These are phyloP conservation scores for Falco concolor DNA, from an alignment of 2,797 vertebrate species.

Conservation along the genomic window DNA sequence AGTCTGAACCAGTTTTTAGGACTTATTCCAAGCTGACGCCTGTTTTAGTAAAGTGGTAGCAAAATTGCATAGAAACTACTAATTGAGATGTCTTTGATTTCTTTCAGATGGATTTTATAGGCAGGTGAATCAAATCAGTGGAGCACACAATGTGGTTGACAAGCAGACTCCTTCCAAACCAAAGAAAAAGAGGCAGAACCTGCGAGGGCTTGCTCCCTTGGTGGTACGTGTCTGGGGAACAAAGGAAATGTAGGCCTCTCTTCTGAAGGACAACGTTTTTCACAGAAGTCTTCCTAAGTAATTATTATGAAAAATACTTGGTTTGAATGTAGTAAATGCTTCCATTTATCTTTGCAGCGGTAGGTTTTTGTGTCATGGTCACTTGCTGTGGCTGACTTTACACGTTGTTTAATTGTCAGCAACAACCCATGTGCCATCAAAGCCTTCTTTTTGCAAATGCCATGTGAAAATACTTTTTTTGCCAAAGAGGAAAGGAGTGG, in stretches of 20 bases:
- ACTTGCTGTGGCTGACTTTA: not conserved
- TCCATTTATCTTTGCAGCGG: not conserved
- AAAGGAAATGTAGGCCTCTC: not conserved
- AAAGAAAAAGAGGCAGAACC: conserved; percentile 80
- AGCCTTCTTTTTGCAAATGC: not conserved
- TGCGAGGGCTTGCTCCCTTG: conserved; percentile 86
- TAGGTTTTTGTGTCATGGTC: not conserved
- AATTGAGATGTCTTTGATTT: not conserved
- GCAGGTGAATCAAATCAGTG: conserved; percentile 91
- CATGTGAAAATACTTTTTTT: not conserved
- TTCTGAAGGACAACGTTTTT: not conserved
- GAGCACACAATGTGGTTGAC: conserved; percentile 89
- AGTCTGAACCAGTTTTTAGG: not conserved
- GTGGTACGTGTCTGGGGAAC: conserved; percentile 79
- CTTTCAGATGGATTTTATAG: conserved; percentile 92
- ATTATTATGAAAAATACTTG: not conserved
- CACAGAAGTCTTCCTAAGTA: not conserved
- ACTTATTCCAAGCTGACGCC: not conserved
- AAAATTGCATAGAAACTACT: not conserved
- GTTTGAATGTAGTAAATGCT: not conserved
- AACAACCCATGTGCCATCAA: accelerated
- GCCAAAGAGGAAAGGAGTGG: not conserved
- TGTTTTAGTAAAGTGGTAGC: not conserved
- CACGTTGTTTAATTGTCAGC: not conserved
- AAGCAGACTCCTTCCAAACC: conserved; percentile 79